phyloP scores from a whole-genome alignment of 2,888 invertebrate species.

The Synanthedon andrenaeformis region DNA sequence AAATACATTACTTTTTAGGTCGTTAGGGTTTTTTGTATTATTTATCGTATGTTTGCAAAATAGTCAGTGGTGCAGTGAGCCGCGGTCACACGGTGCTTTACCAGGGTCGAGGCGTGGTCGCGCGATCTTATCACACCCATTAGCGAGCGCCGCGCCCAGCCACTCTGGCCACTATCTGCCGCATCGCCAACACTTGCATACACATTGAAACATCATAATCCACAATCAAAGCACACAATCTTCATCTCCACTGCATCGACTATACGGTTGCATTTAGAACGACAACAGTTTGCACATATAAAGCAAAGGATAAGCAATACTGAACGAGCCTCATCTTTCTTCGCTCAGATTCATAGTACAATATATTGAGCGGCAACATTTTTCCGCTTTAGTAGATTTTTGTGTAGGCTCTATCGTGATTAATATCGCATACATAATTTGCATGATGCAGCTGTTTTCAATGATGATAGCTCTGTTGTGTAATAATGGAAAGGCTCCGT shows the following conservation, averaged over 20 bases:
- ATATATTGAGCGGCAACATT: constrained; percentile 37
- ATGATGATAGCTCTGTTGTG: constrained; percentile 40
- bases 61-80: constrained; percentile 2
- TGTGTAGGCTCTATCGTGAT: constrained; percentile 29
- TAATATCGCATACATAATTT: constrained; percentile 42
- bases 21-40: neutral
- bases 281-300: neutral
- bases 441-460: constrained; percentile 55
- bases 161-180: constrained; percentile 47
- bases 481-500: constrained; percentile 14
- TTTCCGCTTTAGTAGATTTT: constrained; percentile 37
- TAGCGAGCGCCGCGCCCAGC: constrained; percentile 59
- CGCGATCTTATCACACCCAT: constrained; percentile 61
- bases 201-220: constrained; percentile 29
- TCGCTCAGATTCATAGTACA: constrained; percentile 27
- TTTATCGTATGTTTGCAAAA: constrained; percentile 7
- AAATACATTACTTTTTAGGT: too few relatives aligned
- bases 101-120: constrained; percentile 50
- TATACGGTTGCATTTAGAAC: neutral
- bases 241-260: neutral
- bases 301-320: constrained; percentile 5
- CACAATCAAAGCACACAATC: neutral
- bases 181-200: constrained; percentile 18
- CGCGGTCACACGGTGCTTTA: constrained; percentile 5
- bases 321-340: constrained; percentile 32